Evolutionary conservation across 2,888 invertebrate genomes (phyloP), one percentile per base, ranked within the genome.

Genomic region (Polydrusus pterygomalis): DNA sequence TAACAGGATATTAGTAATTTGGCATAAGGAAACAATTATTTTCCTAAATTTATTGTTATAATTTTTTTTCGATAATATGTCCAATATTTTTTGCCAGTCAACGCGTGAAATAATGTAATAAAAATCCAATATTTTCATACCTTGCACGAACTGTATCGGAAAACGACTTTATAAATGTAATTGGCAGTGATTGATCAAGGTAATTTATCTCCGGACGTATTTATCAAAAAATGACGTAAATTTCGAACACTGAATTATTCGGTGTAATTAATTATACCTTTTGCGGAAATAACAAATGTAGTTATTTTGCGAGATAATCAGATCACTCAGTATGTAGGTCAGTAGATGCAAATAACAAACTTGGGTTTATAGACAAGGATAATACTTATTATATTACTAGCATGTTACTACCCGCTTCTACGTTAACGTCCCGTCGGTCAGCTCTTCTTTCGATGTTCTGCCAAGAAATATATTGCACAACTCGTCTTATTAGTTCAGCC

Each of bases 141-240:
- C 34, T 0, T 17, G 1, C 13, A 11, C 20, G 18, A 20, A 51
- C 10, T 20, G 11, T 20, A 20, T 9, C 2, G 20, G 56, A 34
- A 56, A 38, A 60, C 11, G 9, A 18, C 7, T 38, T 60, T 38
- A 13, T 34, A 20, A 15, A 15, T 56, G 34, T 60, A 38, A 60
- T 60, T 60, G 38, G 18, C 34, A 18, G 38, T 60, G 58, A 60
- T 60, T 3, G 17, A 60, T 60, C 17, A 18, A 25, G 13, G 58
- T 60, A 17, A 38, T 60, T 60, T 60, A 38, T 38, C 2, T 38
- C 17, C 17, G 1, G 25, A 6, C 7, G 10, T 25, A 25, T 60
- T 18, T 30, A 38, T 38, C 18, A 38, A 17, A 60, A 60, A 38
- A 38, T 38, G 34, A 38, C 7, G 25, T 60, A 60, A 60, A 60